Percentiles rank a stretch among this genome's conserved stretches.
These are phyloP conservation scores for Orientallactaga sibirica DNA, from an alignment of 2,797 vertebrate species.

Conservation along the genomic window DNA sequence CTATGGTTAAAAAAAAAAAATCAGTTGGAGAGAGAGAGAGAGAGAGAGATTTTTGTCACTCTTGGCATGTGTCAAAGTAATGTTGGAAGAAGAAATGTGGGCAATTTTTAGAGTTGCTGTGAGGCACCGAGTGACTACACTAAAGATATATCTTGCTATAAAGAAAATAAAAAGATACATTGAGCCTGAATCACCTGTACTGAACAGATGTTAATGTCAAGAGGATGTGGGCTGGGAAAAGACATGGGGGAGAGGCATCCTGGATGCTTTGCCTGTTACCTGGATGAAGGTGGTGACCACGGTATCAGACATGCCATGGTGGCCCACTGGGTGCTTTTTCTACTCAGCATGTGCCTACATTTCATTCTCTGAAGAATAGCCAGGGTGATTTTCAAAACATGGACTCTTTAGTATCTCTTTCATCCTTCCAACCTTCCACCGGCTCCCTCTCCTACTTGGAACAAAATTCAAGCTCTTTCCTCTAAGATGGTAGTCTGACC, in stretches of 20 bases:
- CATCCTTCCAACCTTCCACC: not conserved
- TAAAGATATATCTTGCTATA: slow-evolving; percentile 30
- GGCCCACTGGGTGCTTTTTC: not conserved
- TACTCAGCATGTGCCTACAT: not conserved
- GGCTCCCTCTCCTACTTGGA: not conserved
- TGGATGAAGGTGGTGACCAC: not conserved
- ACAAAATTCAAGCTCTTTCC: not conserved
- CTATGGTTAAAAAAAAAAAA: not conserved
- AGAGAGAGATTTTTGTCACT: slow-evolving; percentile 71
- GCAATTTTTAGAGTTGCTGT: slow-evolving; percentile 70
- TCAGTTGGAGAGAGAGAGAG: slow-evolving; percentile 1
- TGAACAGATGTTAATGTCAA: not conserved
- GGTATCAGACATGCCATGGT: not conserved
- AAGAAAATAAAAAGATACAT: slow-evolving; percentile 26
- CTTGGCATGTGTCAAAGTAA: slow-evolving; percentile 73
- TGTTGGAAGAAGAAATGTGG: slow-evolving; percentile 69
- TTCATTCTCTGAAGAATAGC: not conserved
- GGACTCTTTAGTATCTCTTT: not conserved
- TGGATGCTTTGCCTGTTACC: not conserved
- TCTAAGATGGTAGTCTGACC: not conserved
- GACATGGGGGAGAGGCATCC: not conserved
- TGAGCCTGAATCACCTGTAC: not conserved
- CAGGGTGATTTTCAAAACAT: not conserved
- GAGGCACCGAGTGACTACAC: slow-evolving; percentile 40
- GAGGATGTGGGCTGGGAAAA: not conserved